Conservation (phyloP, 2,888 invertebrate genomes). For the Chouioia cunea region DNA sequence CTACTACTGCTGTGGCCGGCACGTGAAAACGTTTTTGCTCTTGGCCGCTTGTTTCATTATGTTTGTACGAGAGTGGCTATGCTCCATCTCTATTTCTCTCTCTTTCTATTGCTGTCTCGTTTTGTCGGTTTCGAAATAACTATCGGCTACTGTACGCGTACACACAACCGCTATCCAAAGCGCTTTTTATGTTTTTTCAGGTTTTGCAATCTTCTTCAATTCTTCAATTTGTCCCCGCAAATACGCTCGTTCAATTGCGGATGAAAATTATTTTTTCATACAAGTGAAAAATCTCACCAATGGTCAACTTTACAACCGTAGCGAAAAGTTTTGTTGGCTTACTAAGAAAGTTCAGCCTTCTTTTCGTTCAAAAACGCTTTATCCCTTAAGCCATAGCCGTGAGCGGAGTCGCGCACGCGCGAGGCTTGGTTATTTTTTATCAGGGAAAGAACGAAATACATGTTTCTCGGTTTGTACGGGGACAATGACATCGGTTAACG, state of each 20-base stretch:
- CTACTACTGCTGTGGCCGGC: too few species aligned
- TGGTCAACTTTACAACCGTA: too few species aligned
- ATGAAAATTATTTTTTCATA: background rate
- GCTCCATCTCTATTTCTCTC: constrained; percentile 12
- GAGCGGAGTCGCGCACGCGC: too few species aligned
- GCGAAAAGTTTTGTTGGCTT: too few species aligned
- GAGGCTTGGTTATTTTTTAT: too few species aligned
- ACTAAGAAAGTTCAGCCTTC: too few species aligned
- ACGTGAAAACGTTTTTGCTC: constrained; percentile 30
- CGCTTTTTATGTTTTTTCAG: constrained; percentile 14
- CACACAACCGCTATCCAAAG: constrained; percentile 27
- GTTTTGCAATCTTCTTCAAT: constrained; percentile 35
- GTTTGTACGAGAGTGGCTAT: background rate
- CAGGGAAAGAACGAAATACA: too few species aligned
- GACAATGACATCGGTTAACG: too few species aligned
- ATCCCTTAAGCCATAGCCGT: too few species aligned
- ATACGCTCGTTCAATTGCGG: background rate
- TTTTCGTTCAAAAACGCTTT: too few species aligned
- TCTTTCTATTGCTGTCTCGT: background rate
- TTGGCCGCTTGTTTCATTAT: constrained; percentile 19
- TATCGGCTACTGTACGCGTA: background rate
- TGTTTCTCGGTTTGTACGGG: too few species aligned
- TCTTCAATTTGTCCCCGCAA: constrained; percentile 33
- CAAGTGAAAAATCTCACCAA: too few species aligned
- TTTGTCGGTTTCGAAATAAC: constrained; percentile 40